Evolutionary conservation across 2,113 vertebrate genomes (phyloP).

Genomic region (Indicator maculatus): DNA sequence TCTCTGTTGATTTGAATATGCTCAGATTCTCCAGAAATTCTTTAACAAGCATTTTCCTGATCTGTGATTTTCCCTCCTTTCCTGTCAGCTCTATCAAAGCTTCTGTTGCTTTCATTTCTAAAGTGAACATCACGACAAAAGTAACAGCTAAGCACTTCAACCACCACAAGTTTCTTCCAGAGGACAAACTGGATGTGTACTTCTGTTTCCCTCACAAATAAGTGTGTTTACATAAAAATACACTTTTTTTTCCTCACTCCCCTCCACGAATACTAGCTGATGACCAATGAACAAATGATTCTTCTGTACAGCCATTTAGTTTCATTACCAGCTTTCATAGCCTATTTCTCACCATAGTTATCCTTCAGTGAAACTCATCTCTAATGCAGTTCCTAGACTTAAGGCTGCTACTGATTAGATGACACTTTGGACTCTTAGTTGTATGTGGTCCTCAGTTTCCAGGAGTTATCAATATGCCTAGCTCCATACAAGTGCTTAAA

Average conservation of each 20-base stretch:
- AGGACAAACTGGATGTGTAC: background rate
- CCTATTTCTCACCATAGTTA: background rate
- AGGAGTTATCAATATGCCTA: background rate
- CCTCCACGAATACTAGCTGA: background rate
- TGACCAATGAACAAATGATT: background rate
- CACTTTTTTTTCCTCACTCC: accelerated
- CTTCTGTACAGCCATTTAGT: too few species aligned
- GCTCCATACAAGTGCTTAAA: background rate
- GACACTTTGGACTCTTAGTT: background rate
- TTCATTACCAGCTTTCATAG: background rate
- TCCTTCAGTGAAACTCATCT: background rate
- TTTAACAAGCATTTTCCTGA: conserved; percentile 29
- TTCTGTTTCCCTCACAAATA: background rate
- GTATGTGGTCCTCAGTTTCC: background rate
- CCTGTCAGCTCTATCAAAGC: background rate
- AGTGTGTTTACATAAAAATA: background rate
- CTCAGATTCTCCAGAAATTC: conserved; percentile 15
- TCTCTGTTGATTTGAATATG: conserved; percentile 40
- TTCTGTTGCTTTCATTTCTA: background rate
- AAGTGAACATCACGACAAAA: background rate
- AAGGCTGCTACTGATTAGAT: background rate
- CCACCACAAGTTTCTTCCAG: background rate
- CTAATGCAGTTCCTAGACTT: background rate
- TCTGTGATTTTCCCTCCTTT: background rate
- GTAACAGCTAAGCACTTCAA: background rate